Base-by-base conservation (phyloP, 1,140 invertebrate genomes). In the Drosophila sp. region DNA sequence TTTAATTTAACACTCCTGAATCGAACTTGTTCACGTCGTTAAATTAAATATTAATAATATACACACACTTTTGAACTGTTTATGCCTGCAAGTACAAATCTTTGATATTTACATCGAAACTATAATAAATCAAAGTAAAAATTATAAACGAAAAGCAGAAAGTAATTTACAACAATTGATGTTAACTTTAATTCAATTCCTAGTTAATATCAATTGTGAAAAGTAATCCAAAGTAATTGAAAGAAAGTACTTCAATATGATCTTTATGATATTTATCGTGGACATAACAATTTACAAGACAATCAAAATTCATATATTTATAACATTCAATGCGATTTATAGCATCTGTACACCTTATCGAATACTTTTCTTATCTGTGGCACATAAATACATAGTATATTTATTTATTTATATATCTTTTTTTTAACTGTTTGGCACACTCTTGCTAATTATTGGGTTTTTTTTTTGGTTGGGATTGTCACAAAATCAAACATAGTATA, bases 211-310 rank as follows among this genome's bases (percentile, higher is more conserved):
- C 25, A 48, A 40, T 36, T 38, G 36, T 0, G 51, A 29, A 32
- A 34, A 18, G 27, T 32, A 32, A 32, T 21, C 21, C 7, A 16
- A 16, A 18, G 13, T 34, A 51, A 51, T 13, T 29, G 11, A 50
- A 50, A 32, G n/a, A 8, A 50, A 59, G 32, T 27, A 51, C 9
- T 62, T 53, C 16, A 38, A 40, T 62, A 56, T 48, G 9, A 48
- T 36, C 48, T 36, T 32, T n/a, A n/a, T n/a, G n/a, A n/a, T n/a
- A 34, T 59, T 2, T 59, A 48, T 63, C 40, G 62, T 48, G 76
- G 82, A 87, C 82, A 87, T 82, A 79, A 87, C 76, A 87, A 87
- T 89, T 64, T 87, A 87, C 82, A 89, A 89, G 83, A 89, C 82
- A 87, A 87, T 86, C 82, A 86, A 51, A 53, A 36, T 53, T 6